phyloP scores from a whole-genome alignment of 2,797 vertebrate genomes.

The Notamacropus eugenii region DNA sequence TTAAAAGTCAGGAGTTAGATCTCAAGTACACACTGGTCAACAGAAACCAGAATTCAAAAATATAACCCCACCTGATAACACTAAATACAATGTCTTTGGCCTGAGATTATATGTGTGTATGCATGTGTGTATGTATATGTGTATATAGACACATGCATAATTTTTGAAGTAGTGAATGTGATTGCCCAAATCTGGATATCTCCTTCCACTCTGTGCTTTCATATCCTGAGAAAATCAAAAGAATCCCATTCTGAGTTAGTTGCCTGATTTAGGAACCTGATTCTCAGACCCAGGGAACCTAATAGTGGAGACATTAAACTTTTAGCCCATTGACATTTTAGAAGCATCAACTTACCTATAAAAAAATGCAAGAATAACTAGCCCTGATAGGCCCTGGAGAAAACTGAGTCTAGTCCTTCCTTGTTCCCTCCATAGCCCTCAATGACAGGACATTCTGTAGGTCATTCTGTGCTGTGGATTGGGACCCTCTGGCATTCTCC shows the following conservation, averaged over 20 bases:
- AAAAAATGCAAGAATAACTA: constrained; percentile 13
- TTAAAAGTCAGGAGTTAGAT: constrained; percentile 24
- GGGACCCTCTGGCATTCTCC: constrained; percentile 71
- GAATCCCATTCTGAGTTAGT: neutral
- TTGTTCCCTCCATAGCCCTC: constrained; percentile 43
- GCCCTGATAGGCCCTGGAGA: neutral
- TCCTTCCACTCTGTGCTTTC: neutral
- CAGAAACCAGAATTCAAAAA: neutral
- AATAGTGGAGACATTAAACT: neutral
- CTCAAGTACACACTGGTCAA: neutral
- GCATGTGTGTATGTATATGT: neutral
- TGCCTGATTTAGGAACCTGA: neutral
- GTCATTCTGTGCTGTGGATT: constrained; percentile 75
- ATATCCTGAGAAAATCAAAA: neutral
- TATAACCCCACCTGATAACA: neutral
- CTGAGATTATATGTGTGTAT: neutral
- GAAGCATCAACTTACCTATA: neutral
- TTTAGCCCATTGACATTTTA: neutral
- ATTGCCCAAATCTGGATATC: neutral
- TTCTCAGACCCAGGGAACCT: neutral
- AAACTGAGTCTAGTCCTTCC: constrained; percentile 24
- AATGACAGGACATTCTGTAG: constrained; percentile 78
- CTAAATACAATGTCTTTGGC: neutral
- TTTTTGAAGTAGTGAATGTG: neutral
- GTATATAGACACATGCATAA: too few relatives aligned